Evolutionary conservation across 2,888 invertebrate species (phyloP).

Genomic region (Odontocolon sp.): DNA sequence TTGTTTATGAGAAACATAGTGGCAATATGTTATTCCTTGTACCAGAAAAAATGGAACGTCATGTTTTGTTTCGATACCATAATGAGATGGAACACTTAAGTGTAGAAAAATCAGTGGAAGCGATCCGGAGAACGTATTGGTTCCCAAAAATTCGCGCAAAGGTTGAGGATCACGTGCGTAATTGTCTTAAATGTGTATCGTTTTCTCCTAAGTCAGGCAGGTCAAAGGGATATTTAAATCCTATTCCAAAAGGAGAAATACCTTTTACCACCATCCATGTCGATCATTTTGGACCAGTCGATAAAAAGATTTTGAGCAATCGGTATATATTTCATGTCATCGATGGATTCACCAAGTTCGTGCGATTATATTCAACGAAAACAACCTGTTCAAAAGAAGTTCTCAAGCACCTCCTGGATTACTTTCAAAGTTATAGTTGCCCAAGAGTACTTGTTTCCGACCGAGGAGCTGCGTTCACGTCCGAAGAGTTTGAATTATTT

Average conservation of each 20-base stretch:
- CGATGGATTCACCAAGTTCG: too few species aligned
- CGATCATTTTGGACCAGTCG: constrained; percentile 48
- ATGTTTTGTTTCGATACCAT: constrained; percentile 52
- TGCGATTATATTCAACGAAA: constrained; percentile 28
- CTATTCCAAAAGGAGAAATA: constrained; percentile 50
- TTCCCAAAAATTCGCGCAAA: constrained; percentile 40
- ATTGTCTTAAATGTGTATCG: constrained; percentile 58
- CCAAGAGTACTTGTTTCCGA: constrained; percentile 26
- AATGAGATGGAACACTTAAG: constrained; percentile 60
- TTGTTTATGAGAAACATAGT: constrained; percentile 53
- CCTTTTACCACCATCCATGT: constrained; percentile 53
- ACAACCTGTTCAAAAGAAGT: constrained; percentile 5
- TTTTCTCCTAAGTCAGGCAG: constrained; percentile 44
- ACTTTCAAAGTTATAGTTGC: constrained; percentile 29
- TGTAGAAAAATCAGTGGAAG: constrained; percentile 46
- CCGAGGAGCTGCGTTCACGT: constrained; percentile 32
- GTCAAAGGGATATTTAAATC: constrained; percentile 49
- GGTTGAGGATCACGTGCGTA: constrained; percentile 5
- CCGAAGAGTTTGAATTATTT: constrained; percentile 36
- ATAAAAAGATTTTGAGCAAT: not conserved
- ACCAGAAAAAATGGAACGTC: constrained; percentile 41
- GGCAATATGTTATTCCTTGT: constrained; percentile 56
- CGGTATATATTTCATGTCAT: constrained; percentile 36
- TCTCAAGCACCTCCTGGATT: not conserved
- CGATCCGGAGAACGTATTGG: constrained; percentile 46